These are phyloP conservation scores for Spilosoma lubricipeda DNA, from an alignment of 2,888 invertebrate species.

Conservation along the genomic window DNA sequence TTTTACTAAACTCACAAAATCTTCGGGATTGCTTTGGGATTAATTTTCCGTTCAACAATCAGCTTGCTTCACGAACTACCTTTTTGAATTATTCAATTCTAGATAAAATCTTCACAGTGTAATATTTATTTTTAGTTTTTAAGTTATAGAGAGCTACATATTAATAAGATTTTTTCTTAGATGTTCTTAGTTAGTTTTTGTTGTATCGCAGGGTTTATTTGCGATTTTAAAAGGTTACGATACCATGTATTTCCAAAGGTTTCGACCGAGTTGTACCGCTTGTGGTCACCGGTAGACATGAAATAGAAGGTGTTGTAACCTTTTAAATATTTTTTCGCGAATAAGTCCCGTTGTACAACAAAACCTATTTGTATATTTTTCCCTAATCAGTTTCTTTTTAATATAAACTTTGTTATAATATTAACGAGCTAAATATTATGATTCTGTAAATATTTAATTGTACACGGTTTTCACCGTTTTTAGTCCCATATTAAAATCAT, in stretches of 20 bases:
- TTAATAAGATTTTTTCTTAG: no score
- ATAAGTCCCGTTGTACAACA: no score
- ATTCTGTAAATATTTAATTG: background rate
- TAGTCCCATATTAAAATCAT: background rate
- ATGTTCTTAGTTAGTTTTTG: no score
- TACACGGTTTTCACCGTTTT: background rate
- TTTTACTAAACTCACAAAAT: conserved; percentile 48
- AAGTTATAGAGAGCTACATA: no score
- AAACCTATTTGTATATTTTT: no score
- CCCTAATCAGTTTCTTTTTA: background rate
- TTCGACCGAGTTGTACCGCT: no score
- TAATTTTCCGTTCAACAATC: conserved; percentile 59
- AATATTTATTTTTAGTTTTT: background rate
- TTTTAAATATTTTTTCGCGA: no score
- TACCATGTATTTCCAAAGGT: no score
- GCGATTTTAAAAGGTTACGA: no score
- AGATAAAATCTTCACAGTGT: background rate
- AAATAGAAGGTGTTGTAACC: no score
- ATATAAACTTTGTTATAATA: background rate
- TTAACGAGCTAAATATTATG: background rate
- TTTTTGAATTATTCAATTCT: conserved; percentile 10
- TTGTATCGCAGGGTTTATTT: no score
- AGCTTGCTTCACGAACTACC: conserved; percentile 60
- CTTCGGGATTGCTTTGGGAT: conserved; percentile 71
- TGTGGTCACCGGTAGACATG: no score